Evolutionary conservation across 1,140 invertebrate species (phyloP), one percentile per base, ranked within the genome.

Genomic region (Eurosta solidaginis): DNA sequence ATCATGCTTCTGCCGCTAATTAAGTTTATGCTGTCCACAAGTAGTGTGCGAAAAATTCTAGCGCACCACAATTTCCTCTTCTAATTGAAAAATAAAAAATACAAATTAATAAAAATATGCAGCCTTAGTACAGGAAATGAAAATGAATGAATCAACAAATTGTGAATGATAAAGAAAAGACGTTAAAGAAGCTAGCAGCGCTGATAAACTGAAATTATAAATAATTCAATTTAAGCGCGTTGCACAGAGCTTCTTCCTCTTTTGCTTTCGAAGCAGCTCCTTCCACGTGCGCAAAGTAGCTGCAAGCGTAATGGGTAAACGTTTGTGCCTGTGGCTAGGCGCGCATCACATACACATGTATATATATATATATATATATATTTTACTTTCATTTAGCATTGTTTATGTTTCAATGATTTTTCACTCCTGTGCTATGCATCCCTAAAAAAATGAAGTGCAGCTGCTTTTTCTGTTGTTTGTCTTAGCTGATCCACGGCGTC

Each of bases 191-290:
- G 59, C n/a, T n/a, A 68, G 59, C 29, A 42, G n/a, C 59, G 36
- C 12, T 20, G n/a, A 22, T 68, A 68, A 68, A 68, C 59, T 68
- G 29, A 29, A 68, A 68, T 68, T 68, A 68, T 68, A 68, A 68
- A 68, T 68, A 33, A 68, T 68, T 68, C 59, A 68, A 68, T 68
- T 68, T 68, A 33, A 40, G 59, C 33, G 59, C 59, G 54, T n/a
- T n/a, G n/a, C n/a, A n/a, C 54, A 36, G n/a, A n/a, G 25, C 22
- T 22, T 17, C 33, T 20, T 20, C 17, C n/a, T n/a, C n/a, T n/a
- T n/a, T n/a, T n/a, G 45, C 59, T 68, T 33, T n/a, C 5, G 54
- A 12, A 33, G 17, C 6, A 20, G 33, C 59, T 36, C 1, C 2
- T 2, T 9, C 22, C 22, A n/a, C 33, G 7, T n/a, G 22, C 59